Evolutionary conservation across 2,113 vertebrate genomes (phyloP).

Genomic region (Tupaia chinensis): DNA sequence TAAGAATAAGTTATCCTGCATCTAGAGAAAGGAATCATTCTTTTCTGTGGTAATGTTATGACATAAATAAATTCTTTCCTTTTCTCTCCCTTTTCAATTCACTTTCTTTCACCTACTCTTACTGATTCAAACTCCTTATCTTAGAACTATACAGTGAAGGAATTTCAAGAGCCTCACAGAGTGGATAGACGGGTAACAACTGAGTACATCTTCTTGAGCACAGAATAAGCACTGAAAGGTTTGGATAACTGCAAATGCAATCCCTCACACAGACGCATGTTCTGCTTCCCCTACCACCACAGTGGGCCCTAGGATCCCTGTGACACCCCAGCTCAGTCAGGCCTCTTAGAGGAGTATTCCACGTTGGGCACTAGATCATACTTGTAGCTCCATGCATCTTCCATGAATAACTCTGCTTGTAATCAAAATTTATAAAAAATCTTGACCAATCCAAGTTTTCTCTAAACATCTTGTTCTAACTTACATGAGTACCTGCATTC

Average conservation of each 20-base stretch:
- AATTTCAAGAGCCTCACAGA: not conserved
- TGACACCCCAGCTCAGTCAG: not conserved
- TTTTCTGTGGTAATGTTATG: conserved; percentile 18
- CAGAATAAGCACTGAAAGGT: not conserved
- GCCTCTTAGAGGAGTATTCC: not conserved
- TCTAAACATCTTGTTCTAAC: not conserved
- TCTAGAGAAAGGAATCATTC: not conserved
- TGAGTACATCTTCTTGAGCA: not conserved
- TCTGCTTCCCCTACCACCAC: not conserved
- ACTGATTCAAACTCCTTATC: not conserved
- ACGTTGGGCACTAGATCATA: not conserved
- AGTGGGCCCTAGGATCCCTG: not conserved
- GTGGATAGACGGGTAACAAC: not conserved
- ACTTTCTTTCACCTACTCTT: not conserved
- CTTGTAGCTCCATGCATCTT: not conserved
- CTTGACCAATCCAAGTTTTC: conserved; percentile 4
- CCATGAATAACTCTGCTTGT: not conserved
- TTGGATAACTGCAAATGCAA: not conserved
- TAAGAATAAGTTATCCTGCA: conserved; percentile 12
- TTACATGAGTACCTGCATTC: not conserved
- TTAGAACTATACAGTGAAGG: not conserved
- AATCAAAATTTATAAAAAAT: conserved; percentile 34
- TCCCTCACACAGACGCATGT: not conserved
- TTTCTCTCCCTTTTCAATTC: not conserved
- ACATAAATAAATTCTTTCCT: not conserved